Evolutionary conservation across 1,140 invertebrate genomes (phyloP).

Genomic region (Calosoma granatense): DNA sequence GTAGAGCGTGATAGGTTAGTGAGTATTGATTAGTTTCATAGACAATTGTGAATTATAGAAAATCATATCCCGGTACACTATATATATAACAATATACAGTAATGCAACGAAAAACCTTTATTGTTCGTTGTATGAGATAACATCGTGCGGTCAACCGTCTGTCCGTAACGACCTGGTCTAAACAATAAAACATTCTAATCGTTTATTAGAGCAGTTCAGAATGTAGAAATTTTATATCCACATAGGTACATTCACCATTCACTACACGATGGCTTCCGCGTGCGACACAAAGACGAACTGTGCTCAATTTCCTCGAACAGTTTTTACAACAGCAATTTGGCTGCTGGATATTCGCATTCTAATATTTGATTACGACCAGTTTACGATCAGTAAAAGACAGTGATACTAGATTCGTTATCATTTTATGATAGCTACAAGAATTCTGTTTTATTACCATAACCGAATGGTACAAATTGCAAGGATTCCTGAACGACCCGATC

Average conservation of each 20-base stretch:
- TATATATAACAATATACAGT: too few species aligned
- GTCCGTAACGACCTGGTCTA: neutral
- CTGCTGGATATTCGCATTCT: neutral
- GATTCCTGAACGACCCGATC: neutral
- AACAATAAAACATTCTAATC: neutral
- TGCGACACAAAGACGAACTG: neutral
- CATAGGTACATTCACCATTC: too few species aligned
- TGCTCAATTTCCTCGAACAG: too few species aligned
- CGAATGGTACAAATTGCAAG: constrained; percentile 1
- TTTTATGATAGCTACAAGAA: neutral
- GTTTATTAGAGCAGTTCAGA: neutral
- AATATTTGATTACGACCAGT: neutral
- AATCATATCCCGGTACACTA: too few species aligned
- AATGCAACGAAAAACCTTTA: too few species aligned
- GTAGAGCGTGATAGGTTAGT: too few species aligned
- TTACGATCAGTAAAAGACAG: neutral
- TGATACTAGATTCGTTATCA: constrained; percentile 1
- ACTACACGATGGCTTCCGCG: too few species aligned
- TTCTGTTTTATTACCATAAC: neutral
- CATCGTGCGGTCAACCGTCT: too few species aligned
- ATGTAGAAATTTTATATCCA: neutral
- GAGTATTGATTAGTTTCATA: too few species aligned
- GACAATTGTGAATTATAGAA: too few species aligned
- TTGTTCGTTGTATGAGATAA: too few species aligned
- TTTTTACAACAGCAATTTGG: neutral